A percentile compares a stretch with the other conserved stretches of the same genome.
Evolutionary conservation across 2,797 vertebrate genomes (phyloP).

Genomic region (Poeciliopsis paucimaculata): DNA sequence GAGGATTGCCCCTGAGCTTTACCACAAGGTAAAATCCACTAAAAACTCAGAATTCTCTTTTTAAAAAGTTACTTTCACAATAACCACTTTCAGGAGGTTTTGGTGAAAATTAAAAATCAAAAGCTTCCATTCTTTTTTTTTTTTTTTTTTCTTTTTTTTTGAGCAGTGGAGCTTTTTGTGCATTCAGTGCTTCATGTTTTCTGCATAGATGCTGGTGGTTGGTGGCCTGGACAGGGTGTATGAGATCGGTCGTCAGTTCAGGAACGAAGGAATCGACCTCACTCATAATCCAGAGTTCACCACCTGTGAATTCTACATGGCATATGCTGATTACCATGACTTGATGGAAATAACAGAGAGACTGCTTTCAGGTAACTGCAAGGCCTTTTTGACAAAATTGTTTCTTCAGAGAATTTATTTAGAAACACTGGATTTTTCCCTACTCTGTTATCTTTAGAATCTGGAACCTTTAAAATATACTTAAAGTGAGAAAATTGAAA

Average conservation of each 20-base stretch:
- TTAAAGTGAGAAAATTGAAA: background rate
- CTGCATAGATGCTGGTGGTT: slow-evolving; percentile 93
- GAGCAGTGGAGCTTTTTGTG: background rate
- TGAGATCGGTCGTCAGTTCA: slow-evolving; percentile 96
- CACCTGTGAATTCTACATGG: slow-evolving; percentile 99
- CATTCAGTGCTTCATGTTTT: background rate
- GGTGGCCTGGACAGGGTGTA: slow-evolving; percentile 97
- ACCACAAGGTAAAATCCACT: slow-evolving; percentile 89
- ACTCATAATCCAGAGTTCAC: slow-evolving; percentile 99
- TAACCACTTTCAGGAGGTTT: background rate
- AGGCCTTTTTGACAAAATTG: background rate
- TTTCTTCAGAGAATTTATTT: background rate
- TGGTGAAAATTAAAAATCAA: background rate
- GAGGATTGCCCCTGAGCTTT: slow-evolving; percentile 98
- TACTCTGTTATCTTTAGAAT: background rate
- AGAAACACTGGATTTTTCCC: background rate
- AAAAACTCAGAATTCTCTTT: background rate
- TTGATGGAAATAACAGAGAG: slow-evolving; percentile 98
- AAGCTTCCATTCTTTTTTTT: too few species aligned
- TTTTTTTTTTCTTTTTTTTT: background rate
- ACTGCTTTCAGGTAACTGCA: slow-evolving; percentile 87
- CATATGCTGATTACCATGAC: slow-evolving; percentile 95
- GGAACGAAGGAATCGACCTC: slow-evolving; percentile 98
- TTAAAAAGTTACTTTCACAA: background rate
- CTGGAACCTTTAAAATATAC: background rate